Percentiles rank a stretch among this genome's conserved stretches.
phyloP scores from a whole-genome alignment of 1,140 invertebrate species.

The Hylaeus volcanicus region DNA sequence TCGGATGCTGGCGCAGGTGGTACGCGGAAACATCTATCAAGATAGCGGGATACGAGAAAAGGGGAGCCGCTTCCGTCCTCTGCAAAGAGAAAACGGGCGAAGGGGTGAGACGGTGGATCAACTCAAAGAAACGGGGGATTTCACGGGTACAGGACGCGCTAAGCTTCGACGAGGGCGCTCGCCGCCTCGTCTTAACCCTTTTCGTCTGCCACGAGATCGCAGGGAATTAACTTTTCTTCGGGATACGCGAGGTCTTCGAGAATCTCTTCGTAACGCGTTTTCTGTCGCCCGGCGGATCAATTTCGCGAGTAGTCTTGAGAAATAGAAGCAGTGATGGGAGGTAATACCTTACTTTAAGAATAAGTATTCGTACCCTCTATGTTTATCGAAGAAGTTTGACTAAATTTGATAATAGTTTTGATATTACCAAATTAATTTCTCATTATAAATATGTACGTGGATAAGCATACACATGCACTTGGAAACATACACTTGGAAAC shows the following conservation, averaged over 20 bases:
- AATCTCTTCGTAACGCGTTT: too few relatives aligned
- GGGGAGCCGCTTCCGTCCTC: constrained; percentile 25
- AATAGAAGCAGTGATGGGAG: too few relatives aligned
- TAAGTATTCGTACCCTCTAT: too few relatives aligned
- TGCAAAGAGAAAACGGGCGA: constrained; percentile 29
- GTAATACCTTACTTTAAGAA: too few relatives aligned
- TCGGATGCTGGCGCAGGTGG: constrained; percentile 76
- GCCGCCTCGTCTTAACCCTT: constrained; percentile 68
- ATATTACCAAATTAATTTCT: too few relatives aligned
- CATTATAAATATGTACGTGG: too few relatives aligned
- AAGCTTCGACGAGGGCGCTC: constrained; percentile 57
- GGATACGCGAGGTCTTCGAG: not conserved
- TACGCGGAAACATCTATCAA: constrained; percentile 78
- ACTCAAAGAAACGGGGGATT: constrained; percentile 62
- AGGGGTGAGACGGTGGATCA: constrained; percentile 49
- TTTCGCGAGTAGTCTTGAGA: too few relatives aligned
- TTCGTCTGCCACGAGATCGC: constrained; percentile 50
- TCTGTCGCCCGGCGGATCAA: too few relatives aligned
- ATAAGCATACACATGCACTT: too few relatives aligned
- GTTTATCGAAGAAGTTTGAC: too few relatives aligned
- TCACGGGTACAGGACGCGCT: constrained; percentile 50
- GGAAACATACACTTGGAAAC: too few relatives aligned
- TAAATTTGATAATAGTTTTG: too few relatives aligned
- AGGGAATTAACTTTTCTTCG: constrained; percentile 54
- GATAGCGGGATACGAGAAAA: constrained; percentile 66